Evolutionary conservation across 2,888 invertebrate species (phyloP), one percentile per base, ranked within the genome.

Genomic region (Yponomeuta cagnagella): DNA sequence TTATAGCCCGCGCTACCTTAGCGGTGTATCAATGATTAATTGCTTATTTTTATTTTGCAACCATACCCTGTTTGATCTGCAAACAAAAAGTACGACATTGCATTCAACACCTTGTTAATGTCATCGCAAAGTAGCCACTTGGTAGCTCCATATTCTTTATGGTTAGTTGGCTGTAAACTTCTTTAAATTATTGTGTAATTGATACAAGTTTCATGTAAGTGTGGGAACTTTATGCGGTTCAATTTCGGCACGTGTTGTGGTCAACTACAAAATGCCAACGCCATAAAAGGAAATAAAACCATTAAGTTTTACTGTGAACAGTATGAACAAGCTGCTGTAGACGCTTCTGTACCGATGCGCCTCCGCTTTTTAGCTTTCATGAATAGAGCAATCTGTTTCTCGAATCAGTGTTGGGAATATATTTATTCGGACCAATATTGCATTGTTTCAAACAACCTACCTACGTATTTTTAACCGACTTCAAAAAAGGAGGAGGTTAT

Each of bases 1-100:
- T 84, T 85, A 82, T 79, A 77, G 78, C 79, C 81, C 78, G 79
- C 76, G 77, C 79, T 84, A 82, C 83, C 82, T 81, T 79, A 77
- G 75, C 76, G 75, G 77, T 79, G 77, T 78, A 8, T 23, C 67
- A 79, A 85, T 88, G 89, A 89, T 88, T 86, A 85, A 88, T 89
- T 75, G 78, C 74, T 75, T 71, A 75, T 77, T 76, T 77, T 83
- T 81, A 78, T 84, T 79, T 79, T 78, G 76, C 77, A 77, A 77
- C 76, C 69, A 58, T 66, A 64, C 23, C 31, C 69, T 30, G 43
- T 71, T 65, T 31, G 74, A 74, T 76, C 73, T 71, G 73, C 73
- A 75, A 74, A 76, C 73, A 75, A 77, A 79, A 79, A 79, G 76
- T 71, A 75, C 74, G 75, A 75, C 73, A 74, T 75, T 73, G 76